Percentiles rank a stretch among this genome's conserved stretches.
Conservation (phyloP, 2,888 invertebrate genomes). For the Heliconius ismenius region DNA sequence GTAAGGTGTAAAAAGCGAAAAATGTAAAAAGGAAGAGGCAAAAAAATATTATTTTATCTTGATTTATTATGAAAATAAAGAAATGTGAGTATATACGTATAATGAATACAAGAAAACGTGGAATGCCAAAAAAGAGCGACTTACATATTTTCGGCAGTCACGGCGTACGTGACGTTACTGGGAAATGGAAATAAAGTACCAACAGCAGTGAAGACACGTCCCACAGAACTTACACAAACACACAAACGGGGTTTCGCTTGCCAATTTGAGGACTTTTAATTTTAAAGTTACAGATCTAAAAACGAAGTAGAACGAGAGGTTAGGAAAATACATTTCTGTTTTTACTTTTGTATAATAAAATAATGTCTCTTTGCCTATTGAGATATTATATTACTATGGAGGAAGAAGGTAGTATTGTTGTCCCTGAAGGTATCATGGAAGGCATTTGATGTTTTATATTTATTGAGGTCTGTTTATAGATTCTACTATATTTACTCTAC, state of each 20-base stretch:
- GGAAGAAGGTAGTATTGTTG: no score
- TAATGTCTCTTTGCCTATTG: neutral
- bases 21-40: neutral
- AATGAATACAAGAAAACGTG: conserved; percentile 26
- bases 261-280: conserved; percentile 22
- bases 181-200: conserved; percentile 17
- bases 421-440: no score
- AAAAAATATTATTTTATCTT: conserved; percentile 12
- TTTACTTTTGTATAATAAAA: neutral
- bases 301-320: neutral
- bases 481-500: no score
- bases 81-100: conserved; percentile 21
- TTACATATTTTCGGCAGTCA: conserved; percentile 31
- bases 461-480: no score
- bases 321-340: neutral
- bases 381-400: no score
- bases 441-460: no score
- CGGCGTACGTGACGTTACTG: conserved; percentile 30
- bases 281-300: conserved; percentile 1
- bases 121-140: conserved; percentile 17
- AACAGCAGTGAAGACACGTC: conserved; percentile 26
- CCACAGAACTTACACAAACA: conserved; percentile 32
- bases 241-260: conserved; percentile 24
- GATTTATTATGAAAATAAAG: conserved; percentile 23
- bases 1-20: no score